Percentiles rank a stretch among this genome's conserved stretches.
Evolutionary conservation across 2,888 invertebrate genomes (phyloP).

Genomic region (Uropetala carovei): DNA sequence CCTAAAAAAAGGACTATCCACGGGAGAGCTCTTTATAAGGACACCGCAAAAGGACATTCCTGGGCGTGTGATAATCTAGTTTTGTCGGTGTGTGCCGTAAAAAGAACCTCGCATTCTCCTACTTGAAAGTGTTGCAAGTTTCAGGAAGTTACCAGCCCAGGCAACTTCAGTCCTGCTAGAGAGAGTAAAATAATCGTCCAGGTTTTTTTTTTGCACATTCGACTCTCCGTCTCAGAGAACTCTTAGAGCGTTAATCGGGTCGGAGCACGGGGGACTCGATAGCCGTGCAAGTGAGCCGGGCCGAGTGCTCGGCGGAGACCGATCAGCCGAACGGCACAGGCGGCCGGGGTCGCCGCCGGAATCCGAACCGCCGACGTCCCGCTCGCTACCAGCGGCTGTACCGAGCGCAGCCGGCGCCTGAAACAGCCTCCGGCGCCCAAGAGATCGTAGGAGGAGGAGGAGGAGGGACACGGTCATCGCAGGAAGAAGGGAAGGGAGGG

Average conservation of each 20-base stretch:
- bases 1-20: too few relatives aligned
- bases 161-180: too few relatives aligned
- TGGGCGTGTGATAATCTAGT: too few relatives aligned
- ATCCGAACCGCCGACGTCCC: not conserved
- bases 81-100: too few relatives aligned
- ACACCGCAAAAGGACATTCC: too few relatives aligned
- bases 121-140: too few relatives aligned
- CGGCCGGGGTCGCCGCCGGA: not conserved
- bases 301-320: not conserved
- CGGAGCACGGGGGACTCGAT: slow-evolving; percentile 11
- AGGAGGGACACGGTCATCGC: slow-evolving; percentile 22
- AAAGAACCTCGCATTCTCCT: too few relatives aligned
- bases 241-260: not conserved
- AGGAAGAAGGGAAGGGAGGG: slow-evolving; percentile 15
- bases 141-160: too few relatives aligned
- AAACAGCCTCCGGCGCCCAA: not conserved
- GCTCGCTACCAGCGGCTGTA: slow-evolving; percentile 23
- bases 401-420: not conserved
- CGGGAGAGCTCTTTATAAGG: too few relatives aligned
- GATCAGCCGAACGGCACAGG: not conserved
- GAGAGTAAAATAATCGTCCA: too few relatives aligned
- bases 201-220: too few relatives aligned
- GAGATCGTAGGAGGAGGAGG: not conserved
- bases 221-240: too few relatives aligned
- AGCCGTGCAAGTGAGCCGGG: not conserved